Conservation (phyloP, 2,888 invertebrate genomes). For the Latrodectus elegans region DNA sequence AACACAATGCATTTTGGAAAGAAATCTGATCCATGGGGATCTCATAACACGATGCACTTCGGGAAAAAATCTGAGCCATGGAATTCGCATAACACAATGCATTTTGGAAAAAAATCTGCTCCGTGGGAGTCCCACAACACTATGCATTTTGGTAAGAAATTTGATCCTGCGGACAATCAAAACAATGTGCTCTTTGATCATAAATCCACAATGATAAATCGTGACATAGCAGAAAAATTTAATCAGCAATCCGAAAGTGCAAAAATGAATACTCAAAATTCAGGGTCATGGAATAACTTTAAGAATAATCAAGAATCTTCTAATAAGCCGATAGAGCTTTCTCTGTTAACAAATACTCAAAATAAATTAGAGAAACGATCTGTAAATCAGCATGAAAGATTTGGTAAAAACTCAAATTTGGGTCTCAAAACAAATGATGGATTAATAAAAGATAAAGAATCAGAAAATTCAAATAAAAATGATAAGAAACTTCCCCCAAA, state of each 20-base stretch:
- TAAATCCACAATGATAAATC: too few relatives aligned
- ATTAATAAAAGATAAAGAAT: too few relatives aligned
- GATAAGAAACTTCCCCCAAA: too few relatives aligned
- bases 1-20: constrained; percentile 23
- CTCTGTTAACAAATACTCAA: too few relatives aligned
- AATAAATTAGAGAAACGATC: background rate
- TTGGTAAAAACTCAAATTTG: too few relatives aligned
- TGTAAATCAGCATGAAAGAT: too few relatives aligned
- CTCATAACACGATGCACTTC: constrained; percentile 44
- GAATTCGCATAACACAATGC: constrained; percentile 42
- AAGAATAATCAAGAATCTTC: too few relatives aligned
- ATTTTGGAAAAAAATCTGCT: constrained; percentile 49
- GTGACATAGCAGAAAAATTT: background rate
- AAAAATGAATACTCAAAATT: too few relatives aligned
- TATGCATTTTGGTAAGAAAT: constrained; percentile 51
- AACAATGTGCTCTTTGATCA: constrained; percentile 38
- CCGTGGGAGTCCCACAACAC: constrained; percentile 14
- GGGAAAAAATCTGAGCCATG: constrained; percentile 46
- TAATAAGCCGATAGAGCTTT: too few relatives aligned
- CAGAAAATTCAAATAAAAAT: too few relatives aligned
- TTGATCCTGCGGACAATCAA: constrained; percentile 36
- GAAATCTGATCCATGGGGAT: constrained; percentile 18
- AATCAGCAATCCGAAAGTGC: background rate
- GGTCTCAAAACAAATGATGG: too few relatives aligned
- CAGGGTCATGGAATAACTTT: too few relatives aligned